Percentiles rank a stretch among this genome's conserved stretches.
phyloP scores from a whole-genome alignment of 1,140 invertebrate genomes.

The Drosophila sucinea region DNA sequence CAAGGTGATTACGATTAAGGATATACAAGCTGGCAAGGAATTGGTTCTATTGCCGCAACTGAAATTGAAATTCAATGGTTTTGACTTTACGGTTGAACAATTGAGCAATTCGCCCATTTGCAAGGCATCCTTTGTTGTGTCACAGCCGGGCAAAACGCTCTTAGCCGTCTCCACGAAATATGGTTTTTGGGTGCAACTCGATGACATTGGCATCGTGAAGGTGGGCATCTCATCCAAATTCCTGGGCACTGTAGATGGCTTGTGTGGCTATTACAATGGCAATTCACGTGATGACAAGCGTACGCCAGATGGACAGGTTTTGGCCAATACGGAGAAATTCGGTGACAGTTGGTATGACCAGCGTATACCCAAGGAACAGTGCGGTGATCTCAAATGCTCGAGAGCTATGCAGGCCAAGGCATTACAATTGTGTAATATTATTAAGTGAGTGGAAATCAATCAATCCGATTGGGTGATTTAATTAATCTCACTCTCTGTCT shows the following conservation, averaged over 20 bases:
- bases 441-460: constrained; percentile 80
- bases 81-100: constrained; percentile 87
- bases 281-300: constrained; percentile 87
- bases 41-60: constrained; percentile 84
- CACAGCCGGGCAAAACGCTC: constrained; percentile 87
- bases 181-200: constrained; percentile 89
- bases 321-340: constrained; percentile 88
- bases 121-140: constrained; percentile 87
- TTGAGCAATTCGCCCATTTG: constrained; percentile 86
- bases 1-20: constrained; percentile 84
- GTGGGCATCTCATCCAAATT: constrained; percentile 88
- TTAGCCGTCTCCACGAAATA: constrained; percentile 88
- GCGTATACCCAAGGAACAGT: constrained; percentile 84
- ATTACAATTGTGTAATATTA: constrained; percentile 86
- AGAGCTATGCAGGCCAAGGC: constrained; percentile 85
- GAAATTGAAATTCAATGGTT: constrained; percentile 87
- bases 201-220: constrained; percentile 87
- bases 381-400: constrained; percentile 85
- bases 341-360: constrained; percentile 88
- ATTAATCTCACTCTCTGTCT: not conserved
- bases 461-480: no score
- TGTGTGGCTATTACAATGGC: constrained; percentile 91
- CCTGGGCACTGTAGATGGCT: constrained; percentile 87
- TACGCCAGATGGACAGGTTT: constrained; percentile 87
- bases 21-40: constrained; percentile 63